Conservation (phyloP, 2,113 vertebrate genomes). For the Brachypteracias leptosomus region DNA sequence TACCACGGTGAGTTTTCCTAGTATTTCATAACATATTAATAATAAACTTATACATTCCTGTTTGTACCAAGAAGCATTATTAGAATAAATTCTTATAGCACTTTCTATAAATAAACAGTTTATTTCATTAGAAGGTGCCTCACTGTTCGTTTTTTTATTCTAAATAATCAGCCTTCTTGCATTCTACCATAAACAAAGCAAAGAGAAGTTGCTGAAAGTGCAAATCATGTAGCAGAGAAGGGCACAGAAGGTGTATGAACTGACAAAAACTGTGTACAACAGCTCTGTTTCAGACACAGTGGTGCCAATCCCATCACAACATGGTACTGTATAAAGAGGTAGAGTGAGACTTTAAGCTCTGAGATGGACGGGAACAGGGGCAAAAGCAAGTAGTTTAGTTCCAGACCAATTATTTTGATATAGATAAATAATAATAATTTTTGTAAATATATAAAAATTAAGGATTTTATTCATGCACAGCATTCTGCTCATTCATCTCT, state of each 20-base stretch:
- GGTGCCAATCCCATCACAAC: not conserved
- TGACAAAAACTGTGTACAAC: not conserved
- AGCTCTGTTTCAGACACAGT: not conserved
- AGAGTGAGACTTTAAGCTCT: fast-evolving
- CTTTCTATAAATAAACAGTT: not conserved
- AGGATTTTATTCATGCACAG: not conserved
- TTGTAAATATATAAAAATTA: not conserved
- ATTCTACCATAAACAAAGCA: fast-evolving
- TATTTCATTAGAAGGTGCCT: not conserved
- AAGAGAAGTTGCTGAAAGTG: not conserved
- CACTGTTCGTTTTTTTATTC: fast-evolving
- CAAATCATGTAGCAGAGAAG: not conserved
- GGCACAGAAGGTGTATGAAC: not conserved
- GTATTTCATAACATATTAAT: not conserved
- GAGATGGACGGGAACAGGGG: not conserved
- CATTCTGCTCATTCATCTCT: not conserved
- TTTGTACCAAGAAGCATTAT: not conserved
- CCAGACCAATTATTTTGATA: not conserved
- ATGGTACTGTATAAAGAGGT: not conserved
- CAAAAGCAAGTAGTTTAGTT: not conserved
- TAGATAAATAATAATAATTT: not conserved
- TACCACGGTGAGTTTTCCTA: not conserved
- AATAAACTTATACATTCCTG: not conserved
- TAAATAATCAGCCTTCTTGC: not conserved
- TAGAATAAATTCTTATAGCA: not conserved